Evolutionary conservation across 1,140 invertebrate species (phyloP).

Genomic region (Heliconius himera): DNA sequence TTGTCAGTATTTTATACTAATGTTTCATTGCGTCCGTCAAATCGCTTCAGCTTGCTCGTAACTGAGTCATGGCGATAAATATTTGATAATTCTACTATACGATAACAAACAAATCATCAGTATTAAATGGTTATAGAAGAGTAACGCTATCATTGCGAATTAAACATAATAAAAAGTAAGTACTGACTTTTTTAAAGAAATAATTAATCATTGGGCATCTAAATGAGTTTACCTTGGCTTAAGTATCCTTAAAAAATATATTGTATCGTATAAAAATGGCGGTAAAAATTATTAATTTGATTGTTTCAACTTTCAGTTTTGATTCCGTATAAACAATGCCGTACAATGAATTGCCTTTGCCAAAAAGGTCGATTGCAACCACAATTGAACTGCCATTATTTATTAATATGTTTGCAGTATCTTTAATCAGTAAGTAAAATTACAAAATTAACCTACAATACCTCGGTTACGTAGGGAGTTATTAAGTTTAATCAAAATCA

Average conservation of each 20-base stretch:
- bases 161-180: not conserved
- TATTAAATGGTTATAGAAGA: not conserved
- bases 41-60: not conserved
- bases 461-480: not conserved
- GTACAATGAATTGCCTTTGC: slow-evolving; percentile 22
- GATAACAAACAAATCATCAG: slow-evolving; percentile 9
- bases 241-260: not conserved
- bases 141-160: not conserved
- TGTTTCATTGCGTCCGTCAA: not conserved
- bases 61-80: slow-evolving; percentile 12
- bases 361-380: slow-evolving; percentile 51
- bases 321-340: slow-evolving; percentile 2
- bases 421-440: slow-evolving; percentile 53
- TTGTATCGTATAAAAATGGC: not conserved
- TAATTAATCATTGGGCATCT: too few relatives aligned
- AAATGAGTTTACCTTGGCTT: not conserved
- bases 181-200: not conserved
- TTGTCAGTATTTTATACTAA: not conserved
- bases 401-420: slow-evolving; percentile 53
- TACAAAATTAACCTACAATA: not conserved
- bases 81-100: not conserved
- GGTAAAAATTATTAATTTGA: not conserved
- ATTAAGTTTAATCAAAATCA: too few relatives aligned
- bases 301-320: not conserved
- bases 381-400: slow-evolving; percentile 66